Percentiles rank a stretch among this genome's conserved stretches.
Evolutionary conservation across 2,888 invertebrate species (phyloP).

Genomic region (Boloria selene): DNA sequence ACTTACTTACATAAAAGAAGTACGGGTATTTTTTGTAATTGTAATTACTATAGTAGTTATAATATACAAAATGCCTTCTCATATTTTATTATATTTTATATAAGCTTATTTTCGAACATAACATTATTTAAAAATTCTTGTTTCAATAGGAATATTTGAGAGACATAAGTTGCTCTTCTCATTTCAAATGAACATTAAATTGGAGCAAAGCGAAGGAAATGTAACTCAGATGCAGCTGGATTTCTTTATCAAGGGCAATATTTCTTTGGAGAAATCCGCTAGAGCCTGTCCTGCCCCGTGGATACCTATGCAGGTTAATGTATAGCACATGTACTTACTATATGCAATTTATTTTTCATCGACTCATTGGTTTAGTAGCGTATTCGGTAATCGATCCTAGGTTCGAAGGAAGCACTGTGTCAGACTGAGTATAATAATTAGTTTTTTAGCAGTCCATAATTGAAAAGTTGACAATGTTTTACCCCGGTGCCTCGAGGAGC

Average conservation of each 20-base stretch:
- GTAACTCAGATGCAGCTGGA: slow-evolving; percentile 89
- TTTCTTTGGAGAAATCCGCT: slow-evolving; percentile 88
- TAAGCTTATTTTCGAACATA: background rate
- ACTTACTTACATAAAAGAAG: too few species aligned
- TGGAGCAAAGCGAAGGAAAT: slow-evolving; percentile 86
- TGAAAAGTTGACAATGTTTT: too few species aligned
- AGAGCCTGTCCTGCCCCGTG: slow-evolving; percentile 86
- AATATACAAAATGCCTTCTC: background rate
- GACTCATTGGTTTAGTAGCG: too few species aligned
- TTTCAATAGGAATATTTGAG: slow-evolving; percentile 89
- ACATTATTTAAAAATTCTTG: background rate
- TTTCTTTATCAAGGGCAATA: slow-evolving; percentile 95
- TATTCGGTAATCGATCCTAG: too few species aligned
- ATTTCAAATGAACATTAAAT: slow-evolving; percentile 93
- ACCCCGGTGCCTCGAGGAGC: too few species aligned
- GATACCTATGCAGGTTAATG: slow-evolving; percentile 83
- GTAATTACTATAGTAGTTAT: background rate
- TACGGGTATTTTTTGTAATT: too few species aligned
- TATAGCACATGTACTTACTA: too few species aligned
- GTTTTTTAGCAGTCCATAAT: too few species aligned
- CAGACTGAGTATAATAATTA: too few species aligned
- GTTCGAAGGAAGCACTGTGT: too few species aligned
- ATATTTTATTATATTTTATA: too few species aligned
- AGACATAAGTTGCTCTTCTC: slow-evolving; percentile 94
- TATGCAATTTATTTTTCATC: too few species aligned